Percentiles rank a stretch among this genome's conserved stretches.
Conservation (phyloP, 2,888 invertebrate genomes). For the Drosophila aldrichi region DNA sequence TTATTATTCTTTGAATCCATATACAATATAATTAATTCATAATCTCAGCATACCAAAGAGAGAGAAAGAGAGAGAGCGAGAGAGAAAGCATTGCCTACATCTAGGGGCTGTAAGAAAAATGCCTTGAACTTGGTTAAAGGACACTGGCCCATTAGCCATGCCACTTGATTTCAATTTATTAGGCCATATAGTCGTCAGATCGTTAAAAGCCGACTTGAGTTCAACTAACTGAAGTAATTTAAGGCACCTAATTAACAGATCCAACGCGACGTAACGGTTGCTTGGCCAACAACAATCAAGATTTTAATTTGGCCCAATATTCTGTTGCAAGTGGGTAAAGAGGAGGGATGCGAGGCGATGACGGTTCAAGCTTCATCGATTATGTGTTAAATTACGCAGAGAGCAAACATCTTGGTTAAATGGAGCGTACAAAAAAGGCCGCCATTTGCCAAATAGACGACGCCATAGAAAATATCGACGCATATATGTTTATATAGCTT, state of each 20-base stretch:
- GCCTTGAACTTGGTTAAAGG: neutral
- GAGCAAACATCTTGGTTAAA: constrained; percentile 60
- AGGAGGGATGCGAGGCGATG: neutral
- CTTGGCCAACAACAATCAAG: constrained; percentile 18
- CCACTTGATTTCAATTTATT: constrained; percentile 32
- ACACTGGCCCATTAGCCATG: constrained; percentile 38
- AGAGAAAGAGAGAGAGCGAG: neutral
- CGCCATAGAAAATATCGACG: constrained; percentile 1
- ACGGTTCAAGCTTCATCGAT: constrained; percentile 59
- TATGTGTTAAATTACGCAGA: constrained; percentile 75
- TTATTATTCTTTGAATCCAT: neutral
- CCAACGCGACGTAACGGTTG: constrained; percentile 10
- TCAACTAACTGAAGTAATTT: constrained; percentile 48
- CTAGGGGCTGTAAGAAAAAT: constrained; percentile 34
- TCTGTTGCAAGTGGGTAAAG: constrained; percentile 11
- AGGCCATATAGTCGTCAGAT: constrained; percentile 12
- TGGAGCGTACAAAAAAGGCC: constrained; percentile 42
- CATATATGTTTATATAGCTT: constrained; percentile 4
- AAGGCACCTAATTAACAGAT: constrained; percentile 69
- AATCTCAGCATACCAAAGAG: neutral
- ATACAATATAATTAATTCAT: neutral
- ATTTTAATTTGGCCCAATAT: constrained; percentile 59
- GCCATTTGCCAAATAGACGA: constrained; percentile 28
- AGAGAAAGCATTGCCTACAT: constrained; percentile 56
- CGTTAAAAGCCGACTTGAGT: constrained; percentile 31